A percentile compares a stretch with the other conserved stretches of the same genome.
Conservation (phyloP, 2,797 vertebrate genomes). For the Propithecus perrieri region DNA sequence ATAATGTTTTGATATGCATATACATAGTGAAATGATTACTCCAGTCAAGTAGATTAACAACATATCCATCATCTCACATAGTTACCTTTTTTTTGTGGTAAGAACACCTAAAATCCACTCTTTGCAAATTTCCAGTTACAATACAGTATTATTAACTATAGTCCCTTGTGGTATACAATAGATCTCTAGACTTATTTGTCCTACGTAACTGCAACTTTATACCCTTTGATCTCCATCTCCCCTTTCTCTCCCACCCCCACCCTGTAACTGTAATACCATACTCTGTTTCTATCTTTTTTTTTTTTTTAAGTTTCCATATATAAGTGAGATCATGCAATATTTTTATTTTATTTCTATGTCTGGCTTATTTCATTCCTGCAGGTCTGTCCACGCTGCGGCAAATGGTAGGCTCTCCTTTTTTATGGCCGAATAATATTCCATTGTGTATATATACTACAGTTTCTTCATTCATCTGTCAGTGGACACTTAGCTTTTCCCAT, state of each 20-base stretch:
- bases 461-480: neutral
- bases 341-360: neutral
- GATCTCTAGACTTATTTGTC: neutral
- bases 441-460: neutral
- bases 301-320: neutral
- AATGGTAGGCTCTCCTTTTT: neutral
- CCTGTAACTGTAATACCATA: neutral
- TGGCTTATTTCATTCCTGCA: neutral
- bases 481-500: neutral
- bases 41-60: neutral
- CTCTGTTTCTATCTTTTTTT: neutral
- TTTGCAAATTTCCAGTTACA: neutral
- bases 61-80: neutral
- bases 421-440: neutral
- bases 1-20: neutral
- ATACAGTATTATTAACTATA: neutral
- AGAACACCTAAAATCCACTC: neutral
- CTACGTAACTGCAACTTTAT: neutral
- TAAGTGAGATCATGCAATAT: neutral
- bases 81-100: neutral
- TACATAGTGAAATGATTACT: neutral
- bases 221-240: neutral
- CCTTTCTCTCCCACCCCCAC: too few species aligned
- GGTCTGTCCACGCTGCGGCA: neutral
- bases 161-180: neutral